These are phyloP conservation scores for Neopelma chrysocephalum DNA, from an alignment of 2,797 vertebrate genomes.

Conservation along the genomic window DNA sequence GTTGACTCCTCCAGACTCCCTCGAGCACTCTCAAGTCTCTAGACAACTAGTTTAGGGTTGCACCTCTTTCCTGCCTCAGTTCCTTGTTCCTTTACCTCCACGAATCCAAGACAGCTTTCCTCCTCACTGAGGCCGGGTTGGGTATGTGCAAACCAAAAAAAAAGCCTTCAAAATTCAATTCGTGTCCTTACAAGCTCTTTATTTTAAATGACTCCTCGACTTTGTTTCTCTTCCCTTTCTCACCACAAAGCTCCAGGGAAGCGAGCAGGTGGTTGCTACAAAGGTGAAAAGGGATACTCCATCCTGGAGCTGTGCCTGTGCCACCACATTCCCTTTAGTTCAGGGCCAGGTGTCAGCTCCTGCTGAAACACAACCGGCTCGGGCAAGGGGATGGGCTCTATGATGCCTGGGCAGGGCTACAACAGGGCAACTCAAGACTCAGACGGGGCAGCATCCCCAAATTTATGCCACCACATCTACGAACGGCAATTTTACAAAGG, in stretches of 20 bases:
- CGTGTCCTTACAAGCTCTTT: not conserved
- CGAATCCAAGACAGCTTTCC: not conserved
- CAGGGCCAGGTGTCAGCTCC: not conserved
- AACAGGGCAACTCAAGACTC: not conserved
- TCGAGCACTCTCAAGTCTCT: not conserved
- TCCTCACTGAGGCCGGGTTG: not conserved
- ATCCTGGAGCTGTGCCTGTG: not conserved
- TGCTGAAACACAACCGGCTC: not conserved
- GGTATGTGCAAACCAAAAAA: accelerated
- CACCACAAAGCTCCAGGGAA: not conserved
- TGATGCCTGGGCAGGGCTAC: not conserved
- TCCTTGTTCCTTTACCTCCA: not conserved
- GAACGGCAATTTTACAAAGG: not conserved
- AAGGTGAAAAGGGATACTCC: not conserved
- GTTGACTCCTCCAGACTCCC: not conserved
- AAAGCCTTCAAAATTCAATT: not conserved
- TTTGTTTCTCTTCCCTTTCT: not conserved
- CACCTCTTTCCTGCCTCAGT: not conserved
- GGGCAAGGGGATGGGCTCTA: not conserved
- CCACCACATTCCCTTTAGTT: not conserved
- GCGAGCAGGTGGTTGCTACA: not conserved
- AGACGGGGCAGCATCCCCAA: too few species aligned
- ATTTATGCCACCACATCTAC: not conserved
- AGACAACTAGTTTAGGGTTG: not conserved
- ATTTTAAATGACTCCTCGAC: not conserved